Conservation (phyloP, 2,888 invertebrate genomes). For the Fragum whitleyi region DNA sequence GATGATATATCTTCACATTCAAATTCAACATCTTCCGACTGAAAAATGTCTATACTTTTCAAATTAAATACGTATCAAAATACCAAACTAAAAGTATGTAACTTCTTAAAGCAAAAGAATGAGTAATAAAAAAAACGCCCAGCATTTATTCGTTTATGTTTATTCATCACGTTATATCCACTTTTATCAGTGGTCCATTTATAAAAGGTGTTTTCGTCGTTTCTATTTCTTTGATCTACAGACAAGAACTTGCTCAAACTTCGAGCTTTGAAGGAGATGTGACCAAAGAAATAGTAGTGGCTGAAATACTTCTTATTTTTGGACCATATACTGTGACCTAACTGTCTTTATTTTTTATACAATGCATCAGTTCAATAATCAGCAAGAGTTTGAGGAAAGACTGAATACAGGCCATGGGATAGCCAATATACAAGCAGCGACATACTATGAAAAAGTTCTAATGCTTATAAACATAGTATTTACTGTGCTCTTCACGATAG, state of each 20-base stretch:
- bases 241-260: too few species aligned
- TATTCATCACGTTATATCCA: background rate
- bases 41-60: too few species aligned
- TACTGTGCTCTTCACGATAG: slow-evolving; percentile 99
- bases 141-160: background rate
- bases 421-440: slow-evolving; percentile 40
- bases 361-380: slow-evolving; percentile 64
- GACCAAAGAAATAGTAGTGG: too few species aligned
- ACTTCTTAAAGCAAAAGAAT: too few species aligned
- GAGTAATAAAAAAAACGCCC: too few species aligned
- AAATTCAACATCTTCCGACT: too few species aligned
- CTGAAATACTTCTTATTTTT: too few species aligned
- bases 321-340: background rate
- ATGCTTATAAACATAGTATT: slow-evolving; percentile 96
- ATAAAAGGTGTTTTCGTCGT: background rate
- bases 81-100: too few species aligned
- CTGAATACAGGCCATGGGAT: slow-evolving; percentile 19
- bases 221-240: too few species aligned
- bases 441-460: slow-evolving; percentile 64
- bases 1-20: too few species aligned
- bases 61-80: too few species aligned
- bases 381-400: slow-evolving; percentile 64
- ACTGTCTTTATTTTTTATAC: slow-evolving; percentile 39
- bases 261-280: too few species aligned
- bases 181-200: background rate